Conservation (phyloP, 2,888 invertebrate species). For the Caenorhabditis uteleia region DNA sequence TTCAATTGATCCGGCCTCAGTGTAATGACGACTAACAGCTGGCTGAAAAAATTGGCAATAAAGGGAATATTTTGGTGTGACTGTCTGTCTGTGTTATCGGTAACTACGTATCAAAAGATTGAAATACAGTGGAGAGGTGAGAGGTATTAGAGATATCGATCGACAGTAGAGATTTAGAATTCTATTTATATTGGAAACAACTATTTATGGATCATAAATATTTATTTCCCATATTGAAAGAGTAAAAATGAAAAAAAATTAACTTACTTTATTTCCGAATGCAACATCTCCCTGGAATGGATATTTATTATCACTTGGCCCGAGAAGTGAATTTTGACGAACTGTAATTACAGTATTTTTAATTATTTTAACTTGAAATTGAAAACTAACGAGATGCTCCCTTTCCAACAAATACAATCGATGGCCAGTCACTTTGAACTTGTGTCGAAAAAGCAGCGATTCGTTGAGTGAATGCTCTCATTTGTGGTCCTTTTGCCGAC, state of each 20-base stretch:
- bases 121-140: too few species aligned
- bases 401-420: slow-evolving; percentile 34
- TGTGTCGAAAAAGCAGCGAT: slow-evolving; percentile 48
- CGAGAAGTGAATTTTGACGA: slow-evolving; percentile 53
- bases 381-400: slow-evolving; percentile 32
- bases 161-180: too few species aligned
- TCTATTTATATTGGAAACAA: too few species aligned
- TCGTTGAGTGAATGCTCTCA: slow-evolving; percentile 45
- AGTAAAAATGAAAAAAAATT: slow-evolving; percentile 4
- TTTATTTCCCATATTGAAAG: too few species aligned
- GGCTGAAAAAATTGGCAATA: too few species aligned
- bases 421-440: slow-evolving; percentile 24
- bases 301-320: slow-evolving; percentile 49
- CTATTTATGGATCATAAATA: too few species aligned
- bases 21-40: not conserved
- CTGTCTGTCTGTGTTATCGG: too few species aligned
- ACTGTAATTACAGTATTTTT: slow-evolving; percentile 13
- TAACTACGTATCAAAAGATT: too few species aligned
- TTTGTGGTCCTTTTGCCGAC: slow-evolving; percentile 43
- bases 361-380: not conserved
- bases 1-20: slow-evolving; percentile 12
- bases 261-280: slow-evolving; percentile 14
- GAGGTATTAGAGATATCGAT: too few species aligned
- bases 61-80: too few species aligned
- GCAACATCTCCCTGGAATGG: slow-evolving; percentile 54